A percentile compares a stretch with the other conserved stretches of the same genome.
Evolutionary conservation across 2,888 invertebrate species (phyloP).

Genomic region (Drosophila subquinaria): DNA sequence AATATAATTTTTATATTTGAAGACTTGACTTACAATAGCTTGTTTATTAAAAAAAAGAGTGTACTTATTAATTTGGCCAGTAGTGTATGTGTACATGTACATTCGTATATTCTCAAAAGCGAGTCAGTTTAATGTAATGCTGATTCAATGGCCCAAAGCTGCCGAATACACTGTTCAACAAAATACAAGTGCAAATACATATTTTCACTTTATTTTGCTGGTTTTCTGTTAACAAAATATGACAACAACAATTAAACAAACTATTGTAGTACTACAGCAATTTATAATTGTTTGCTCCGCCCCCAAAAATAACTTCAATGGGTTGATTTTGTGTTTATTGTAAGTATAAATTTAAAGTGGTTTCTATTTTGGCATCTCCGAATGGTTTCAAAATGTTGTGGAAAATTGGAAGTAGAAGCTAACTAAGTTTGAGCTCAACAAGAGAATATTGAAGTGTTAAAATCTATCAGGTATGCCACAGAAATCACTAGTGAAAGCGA

Average conservation of each 20-base stretch:
- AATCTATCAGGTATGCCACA: too few species aligned
- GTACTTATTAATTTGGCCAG: too few species aligned
- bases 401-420: too few species aligned
- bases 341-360: not conserved
- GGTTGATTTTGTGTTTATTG: not conserved
- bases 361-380: not conserved
- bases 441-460: too few species aligned
- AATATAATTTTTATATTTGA: too few species aligned
- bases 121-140: not conserved
- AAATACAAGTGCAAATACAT: slow-evolving; percentile 6
- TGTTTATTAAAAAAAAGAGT: too few species aligned
- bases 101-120: not conserved
- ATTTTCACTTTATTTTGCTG: not conserved
- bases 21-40: too few species aligned
- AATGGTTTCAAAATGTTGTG: too few species aligned
- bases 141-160: slow-evolving; percentile 4
- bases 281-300: not conserved
- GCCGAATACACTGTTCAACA: not conserved
- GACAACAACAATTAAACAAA: not conserved
- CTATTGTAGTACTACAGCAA: not conserved
- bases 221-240: slow-evolving; percentile 1
- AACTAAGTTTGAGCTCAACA: too few species aligned
- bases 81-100: too few species aligned
- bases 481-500: too few species aligned
- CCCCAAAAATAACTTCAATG: not conserved